Percentiles rank a stretch among this genome's conserved stretches.
Conservation (phyloP, 2,888 invertebrate species). For the Lobophora halterata region DNA sequence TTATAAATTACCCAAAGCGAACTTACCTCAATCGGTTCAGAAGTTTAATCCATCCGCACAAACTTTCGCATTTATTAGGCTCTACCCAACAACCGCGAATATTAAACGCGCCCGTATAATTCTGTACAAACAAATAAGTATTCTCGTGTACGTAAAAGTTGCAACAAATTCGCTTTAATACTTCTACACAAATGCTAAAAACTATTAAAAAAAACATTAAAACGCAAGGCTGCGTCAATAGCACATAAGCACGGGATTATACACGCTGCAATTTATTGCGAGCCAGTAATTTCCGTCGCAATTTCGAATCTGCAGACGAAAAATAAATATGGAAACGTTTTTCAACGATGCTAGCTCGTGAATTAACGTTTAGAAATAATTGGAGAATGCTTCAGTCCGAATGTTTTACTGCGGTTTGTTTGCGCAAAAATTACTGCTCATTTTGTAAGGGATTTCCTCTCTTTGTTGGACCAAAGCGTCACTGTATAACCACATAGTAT, state of each 20-base stretch:
- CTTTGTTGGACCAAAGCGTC: no score
- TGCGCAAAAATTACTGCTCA: background rate
- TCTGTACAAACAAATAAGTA: no score
- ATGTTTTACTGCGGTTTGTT: background rate
- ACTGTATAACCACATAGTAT: no score
- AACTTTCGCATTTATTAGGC: no score
- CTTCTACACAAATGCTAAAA: slow-evolving; percentile 5
- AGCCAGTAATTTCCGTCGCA: slow-evolving; percentile 32
- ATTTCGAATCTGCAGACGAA: slow-evolving; percentile 26
- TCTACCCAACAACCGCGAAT: no score
- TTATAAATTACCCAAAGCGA: no score
- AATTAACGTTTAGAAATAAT: slow-evolving; percentile 16
- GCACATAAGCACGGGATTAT: slow-evolving; percentile 17
- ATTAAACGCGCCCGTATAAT: no score
- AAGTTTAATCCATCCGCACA: background rate
- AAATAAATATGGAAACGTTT: slow-evolving; percentile 27
- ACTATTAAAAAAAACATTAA: slow-evolving; percentile 14
- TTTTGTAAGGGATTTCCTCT: background rate
- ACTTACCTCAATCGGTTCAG: no score
- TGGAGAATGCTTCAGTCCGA: slow-evolving; percentile 11
- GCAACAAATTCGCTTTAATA: no score
- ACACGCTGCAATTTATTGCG: slow-evolving; percentile 24
- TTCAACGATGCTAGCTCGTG: slow-evolving; percentile 12
- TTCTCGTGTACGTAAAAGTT: no score
- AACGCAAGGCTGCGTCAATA: slow-evolving; percentile 10